A percentile compares a stretch with the other conserved stretches of the same genome.
Evolutionary conservation across 2,888 invertebrate species (phyloP).

Genomic region (Maniola hyperantus): DNA sequence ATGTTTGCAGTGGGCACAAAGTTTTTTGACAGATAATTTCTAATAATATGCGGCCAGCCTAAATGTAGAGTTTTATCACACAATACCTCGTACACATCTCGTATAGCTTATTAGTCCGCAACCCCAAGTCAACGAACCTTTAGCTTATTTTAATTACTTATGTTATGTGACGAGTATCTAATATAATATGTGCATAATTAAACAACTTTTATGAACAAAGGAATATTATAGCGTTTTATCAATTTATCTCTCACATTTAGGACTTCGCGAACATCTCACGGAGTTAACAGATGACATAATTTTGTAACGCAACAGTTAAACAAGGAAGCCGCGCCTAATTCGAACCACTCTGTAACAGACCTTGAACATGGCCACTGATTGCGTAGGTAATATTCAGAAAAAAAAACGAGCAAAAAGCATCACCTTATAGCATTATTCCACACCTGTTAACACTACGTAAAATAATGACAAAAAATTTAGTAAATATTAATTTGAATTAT

Average conservation of each 20-base stretch:
- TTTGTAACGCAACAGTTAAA: constrained; percentile 36
- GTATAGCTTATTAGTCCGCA: too few relatives aligned
- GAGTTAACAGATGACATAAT: constrained; percentile 27
- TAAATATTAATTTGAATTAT: constrained; percentile 13
- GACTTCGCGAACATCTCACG: background rate
- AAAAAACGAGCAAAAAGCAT: constrained; percentile 19
- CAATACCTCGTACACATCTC: too few relatives aligned
- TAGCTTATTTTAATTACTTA: background rate
- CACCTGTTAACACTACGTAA: constrained; percentile 8
- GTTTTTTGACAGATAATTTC: too few relatives aligned
- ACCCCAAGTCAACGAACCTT: background rate
- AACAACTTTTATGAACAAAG: background rate
- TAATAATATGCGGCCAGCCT: too few relatives aligned
- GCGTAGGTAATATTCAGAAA: constrained; percentile 40
- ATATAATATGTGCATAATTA: background rate
- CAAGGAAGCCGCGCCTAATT: constrained; percentile 43
- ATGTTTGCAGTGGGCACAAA: too few relatives aligned
- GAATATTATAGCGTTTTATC: background rate
- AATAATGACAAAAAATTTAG: constrained; percentile 7
- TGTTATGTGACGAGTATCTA: background rate
- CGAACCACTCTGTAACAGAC: constrained; percentile 41
- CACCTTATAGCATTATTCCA: constrained; percentile 8
- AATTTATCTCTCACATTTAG: background rate
- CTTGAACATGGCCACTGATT: constrained; percentile 50
- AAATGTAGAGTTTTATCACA: too few relatives aligned